Evolutionary conservation across 2,888 invertebrate genomes (phyloP).

Genomic region (Peribatodes rhomboidaria): DNA sequence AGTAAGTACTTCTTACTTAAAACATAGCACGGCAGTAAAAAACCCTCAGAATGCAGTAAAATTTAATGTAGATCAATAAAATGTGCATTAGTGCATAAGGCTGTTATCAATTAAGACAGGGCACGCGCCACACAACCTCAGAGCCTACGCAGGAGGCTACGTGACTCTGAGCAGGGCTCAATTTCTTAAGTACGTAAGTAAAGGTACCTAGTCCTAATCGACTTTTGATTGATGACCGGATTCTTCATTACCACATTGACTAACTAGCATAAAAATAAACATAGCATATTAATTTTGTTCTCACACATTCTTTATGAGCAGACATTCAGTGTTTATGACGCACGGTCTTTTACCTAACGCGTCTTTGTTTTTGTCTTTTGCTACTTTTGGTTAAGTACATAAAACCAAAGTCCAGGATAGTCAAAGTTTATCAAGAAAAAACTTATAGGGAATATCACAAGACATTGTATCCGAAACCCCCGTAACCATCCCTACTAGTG

Average conservation of each 20-base stretch:
- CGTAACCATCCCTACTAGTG: too few relatives aligned
- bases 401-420: not conserved
- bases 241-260: slow-evolving; percentile 58
- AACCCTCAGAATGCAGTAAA: slow-evolving; percentile 4
- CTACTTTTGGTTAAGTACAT: not conserved
- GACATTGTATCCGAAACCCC: too few relatives aligned
- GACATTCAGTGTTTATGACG: slow-evolving; percentile 7
- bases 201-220: slow-evolving; percentile 62
- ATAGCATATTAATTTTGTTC: slow-evolving; percentile 20
- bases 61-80: slow-evolving; percentile 19
- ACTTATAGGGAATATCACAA: too few relatives aligned
- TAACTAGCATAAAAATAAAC: slow-evolving; percentile 35
- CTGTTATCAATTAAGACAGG: slow-evolving; percentile 53
- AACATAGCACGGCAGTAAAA: slow-evolving; percentile 1
- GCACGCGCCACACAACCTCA: slow-evolving; percentile 67
- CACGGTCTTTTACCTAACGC: slow-evolving; percentile 1
- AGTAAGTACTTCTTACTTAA: too few relatives aligned
- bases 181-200: slow-evolving; percentile 30
- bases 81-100: slow-evolving; percentile 59
- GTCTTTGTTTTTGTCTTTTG: not conserved
- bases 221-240: slow-evolving; percentile 66
- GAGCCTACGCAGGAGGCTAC: slow-evolving; percentile 59
- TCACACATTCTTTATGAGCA: slow-evolving; percentile 28
- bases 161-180: slow-evolving; percentile 70
- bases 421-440: too few relatives aligned